phyloP scores from a whole-genome alignment of 2,113 vertebrate genomes.

The Stercorarius parasiticus region DNA sequence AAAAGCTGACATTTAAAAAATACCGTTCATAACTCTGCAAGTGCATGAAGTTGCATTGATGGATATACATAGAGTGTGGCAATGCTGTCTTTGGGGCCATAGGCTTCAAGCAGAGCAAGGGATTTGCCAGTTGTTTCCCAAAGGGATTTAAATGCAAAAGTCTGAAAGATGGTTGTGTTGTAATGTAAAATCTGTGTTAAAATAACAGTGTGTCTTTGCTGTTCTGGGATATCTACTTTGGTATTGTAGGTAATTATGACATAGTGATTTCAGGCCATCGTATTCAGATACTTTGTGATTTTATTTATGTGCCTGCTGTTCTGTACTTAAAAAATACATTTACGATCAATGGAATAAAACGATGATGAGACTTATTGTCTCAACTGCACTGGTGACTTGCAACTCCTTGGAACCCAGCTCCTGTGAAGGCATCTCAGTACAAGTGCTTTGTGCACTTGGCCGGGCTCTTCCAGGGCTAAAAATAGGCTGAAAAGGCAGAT shows the following conservation, averaged over 20 bases:
- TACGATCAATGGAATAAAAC: not conserved
- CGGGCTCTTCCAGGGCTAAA: not conserved
- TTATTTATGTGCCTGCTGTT: not conserved
- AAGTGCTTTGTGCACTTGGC: not conserved
- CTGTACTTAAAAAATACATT: not conserved
- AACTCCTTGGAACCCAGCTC: not conserved
- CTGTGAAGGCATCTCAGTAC: not conserved
- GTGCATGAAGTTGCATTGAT: accelerated
- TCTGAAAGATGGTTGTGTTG: not conserved
- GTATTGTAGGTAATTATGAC: no score
- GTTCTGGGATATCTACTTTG: not conserved
- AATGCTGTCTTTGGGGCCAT: accelerated
- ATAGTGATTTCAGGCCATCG: not conserved
- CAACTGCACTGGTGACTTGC: not conserved
- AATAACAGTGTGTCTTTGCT: not conserved
- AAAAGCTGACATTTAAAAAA: not conserved
- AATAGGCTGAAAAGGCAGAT: not conserved
- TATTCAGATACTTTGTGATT: not conserved
- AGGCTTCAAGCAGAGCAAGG: not conserved
- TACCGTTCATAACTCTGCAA: accelerated
- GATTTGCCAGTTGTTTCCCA: not conserved
- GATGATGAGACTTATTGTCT: not conserved
- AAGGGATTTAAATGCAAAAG: not conserved
- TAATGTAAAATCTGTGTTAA: not conserved
- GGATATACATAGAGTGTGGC: not conserved